These are phyloP conservation scores for Heterodera schachtii DNA, from an alignment of 1,140 invertebrate genomes.

Conservation along the genomic window DNA sequence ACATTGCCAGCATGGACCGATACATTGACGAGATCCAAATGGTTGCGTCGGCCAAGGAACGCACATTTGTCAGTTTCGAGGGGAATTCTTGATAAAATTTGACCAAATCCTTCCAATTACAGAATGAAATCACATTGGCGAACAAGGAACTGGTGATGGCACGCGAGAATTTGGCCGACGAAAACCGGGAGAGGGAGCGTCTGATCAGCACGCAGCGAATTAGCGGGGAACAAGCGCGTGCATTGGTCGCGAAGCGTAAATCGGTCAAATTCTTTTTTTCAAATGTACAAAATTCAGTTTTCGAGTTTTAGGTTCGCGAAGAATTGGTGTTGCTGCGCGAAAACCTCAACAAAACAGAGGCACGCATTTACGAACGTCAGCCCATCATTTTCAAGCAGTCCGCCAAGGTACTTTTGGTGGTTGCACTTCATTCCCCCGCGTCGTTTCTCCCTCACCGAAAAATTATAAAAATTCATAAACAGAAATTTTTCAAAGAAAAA, in stretches of 20 bases:
- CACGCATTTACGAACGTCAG: constrained; percentile 11
- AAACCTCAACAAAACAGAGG: not conserved
- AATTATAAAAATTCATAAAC: too few relatives aligned
- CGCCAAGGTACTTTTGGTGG: constrained; percentile 2
- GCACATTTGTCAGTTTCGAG: not conserved
- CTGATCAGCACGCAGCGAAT: constrained; percentile 29
- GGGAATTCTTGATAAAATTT: not conserved
- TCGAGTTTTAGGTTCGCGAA: constrained; percentile 11
- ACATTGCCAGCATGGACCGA: constrained; percentile 12
- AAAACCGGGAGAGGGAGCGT: constrained; percentile 30
- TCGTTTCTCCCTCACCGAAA: too few relatives aligned
- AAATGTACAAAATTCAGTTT: not conserved
- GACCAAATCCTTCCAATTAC: not conserved
- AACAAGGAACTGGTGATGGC: constrained; percentile 24
- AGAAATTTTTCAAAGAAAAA: too few relatives aligned
- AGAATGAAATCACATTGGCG: not conserved
- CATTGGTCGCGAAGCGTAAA: constrained; percentile 14
- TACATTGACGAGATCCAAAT: not conserved
- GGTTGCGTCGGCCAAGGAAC: not conserved
- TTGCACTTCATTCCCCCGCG: too few relatives aligned
- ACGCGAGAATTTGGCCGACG: not conserved
- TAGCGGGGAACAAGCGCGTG: constrained; percentile 39
- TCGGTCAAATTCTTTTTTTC: constrained; percentile 11
- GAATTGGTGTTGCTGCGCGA: not conserved
- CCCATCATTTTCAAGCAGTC: constrained; percentile 10